Conservation (phyloP, 2,113 vertebrate genomes). For the Aegotheles bennettii region DNA sequence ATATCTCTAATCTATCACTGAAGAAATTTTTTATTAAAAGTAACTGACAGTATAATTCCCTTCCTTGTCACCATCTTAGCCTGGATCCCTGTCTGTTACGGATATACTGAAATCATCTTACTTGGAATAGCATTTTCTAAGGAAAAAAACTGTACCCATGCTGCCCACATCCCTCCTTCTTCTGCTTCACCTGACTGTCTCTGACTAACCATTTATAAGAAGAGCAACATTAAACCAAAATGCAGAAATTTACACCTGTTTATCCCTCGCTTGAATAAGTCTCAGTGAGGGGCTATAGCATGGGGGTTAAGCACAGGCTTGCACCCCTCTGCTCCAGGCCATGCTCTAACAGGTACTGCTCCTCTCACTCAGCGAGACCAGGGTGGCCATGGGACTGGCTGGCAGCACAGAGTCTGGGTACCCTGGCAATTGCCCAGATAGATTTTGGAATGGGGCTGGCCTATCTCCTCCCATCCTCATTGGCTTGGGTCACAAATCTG, state of each 20-base stretch:
- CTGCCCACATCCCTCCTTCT: neutral
- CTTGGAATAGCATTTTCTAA: neutral
- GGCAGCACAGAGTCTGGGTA: neutral
- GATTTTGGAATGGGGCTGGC: neutral
- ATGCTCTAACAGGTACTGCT: neutral
- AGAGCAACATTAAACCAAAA: neutral
- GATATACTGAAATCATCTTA: neutral
- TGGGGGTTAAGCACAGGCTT: neutral
- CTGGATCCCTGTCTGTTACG: neutral
- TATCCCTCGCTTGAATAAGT: neutral
- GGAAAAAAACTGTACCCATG: neutral
- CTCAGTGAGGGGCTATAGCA: neutral
- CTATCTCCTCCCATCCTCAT: neutral
- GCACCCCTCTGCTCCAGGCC: neutral
- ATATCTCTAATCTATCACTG: neutral
- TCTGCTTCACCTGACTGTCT: neutral
- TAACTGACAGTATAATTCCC: neutral
- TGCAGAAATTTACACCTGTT: neutral
- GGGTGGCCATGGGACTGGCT: rapidly evolving
- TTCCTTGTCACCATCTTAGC: neutral
- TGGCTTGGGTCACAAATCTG: neutral
- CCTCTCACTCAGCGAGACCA: rapidly evolving
- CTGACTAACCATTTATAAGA: neutral
- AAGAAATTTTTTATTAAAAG: constrained; percentile 25
- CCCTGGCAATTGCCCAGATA: neutral